These are phyloP conservation scores for Ceratosolen fusciceps DNA, from an alignment of 1,140 invertebrate species.

Conservation along the genomic window DNA sequence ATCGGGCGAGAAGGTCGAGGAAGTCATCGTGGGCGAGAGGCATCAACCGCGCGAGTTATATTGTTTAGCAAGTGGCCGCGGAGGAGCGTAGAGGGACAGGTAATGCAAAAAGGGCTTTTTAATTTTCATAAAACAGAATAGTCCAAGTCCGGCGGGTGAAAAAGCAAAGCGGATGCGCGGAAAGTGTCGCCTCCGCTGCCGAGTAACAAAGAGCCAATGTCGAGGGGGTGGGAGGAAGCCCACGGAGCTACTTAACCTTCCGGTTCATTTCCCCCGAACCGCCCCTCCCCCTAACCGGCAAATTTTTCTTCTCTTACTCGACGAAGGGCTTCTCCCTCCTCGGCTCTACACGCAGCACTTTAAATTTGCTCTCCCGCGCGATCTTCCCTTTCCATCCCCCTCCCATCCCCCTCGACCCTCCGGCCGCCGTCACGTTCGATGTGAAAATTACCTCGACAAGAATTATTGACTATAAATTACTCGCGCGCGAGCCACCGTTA, in stretches of 20 bases:
- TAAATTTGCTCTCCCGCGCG: not conserved
- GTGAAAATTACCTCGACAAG: slow-evolving; percentile 65
- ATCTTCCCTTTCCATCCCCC: no score
- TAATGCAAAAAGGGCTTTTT: not conserved
- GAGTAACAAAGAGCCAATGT: slow-evolving; percentile 19
- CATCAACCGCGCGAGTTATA: no score
- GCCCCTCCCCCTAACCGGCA: no score
- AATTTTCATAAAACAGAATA: not conserved
- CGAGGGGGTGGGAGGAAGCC: slow-evolving; percentile 7
- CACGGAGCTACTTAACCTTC: slow-evolving; percentile 61
- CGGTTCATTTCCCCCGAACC: slow-evolving; percentile 60
- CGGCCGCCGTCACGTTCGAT: slow-evolving; percentile 55
- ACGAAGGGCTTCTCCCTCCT: slow-evolving; percentile 34
- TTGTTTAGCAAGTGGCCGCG: no score
- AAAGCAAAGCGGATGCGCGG: slow-evolving; percentile 35
- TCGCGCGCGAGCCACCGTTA: slow-evolving; percentile 56
- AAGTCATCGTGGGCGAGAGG: no score
- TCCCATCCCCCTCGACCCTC: no score
- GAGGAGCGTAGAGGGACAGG: not conserved
- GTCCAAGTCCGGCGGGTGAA: not conserved
- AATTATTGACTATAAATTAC: slow-evolving; percentile 69
- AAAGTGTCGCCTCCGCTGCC: slow-evolving; percentile 7
- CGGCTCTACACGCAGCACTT: slow-evolving; percentile 36
- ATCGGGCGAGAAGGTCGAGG: not conserved
- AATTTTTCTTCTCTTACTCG: slow-evolving; percentile 25